These are phyloP conservation scores for Ophioninae sp. DNA, from an alignment of 2,888 invertebrate species.

Conservation along the genomic window DNA sequence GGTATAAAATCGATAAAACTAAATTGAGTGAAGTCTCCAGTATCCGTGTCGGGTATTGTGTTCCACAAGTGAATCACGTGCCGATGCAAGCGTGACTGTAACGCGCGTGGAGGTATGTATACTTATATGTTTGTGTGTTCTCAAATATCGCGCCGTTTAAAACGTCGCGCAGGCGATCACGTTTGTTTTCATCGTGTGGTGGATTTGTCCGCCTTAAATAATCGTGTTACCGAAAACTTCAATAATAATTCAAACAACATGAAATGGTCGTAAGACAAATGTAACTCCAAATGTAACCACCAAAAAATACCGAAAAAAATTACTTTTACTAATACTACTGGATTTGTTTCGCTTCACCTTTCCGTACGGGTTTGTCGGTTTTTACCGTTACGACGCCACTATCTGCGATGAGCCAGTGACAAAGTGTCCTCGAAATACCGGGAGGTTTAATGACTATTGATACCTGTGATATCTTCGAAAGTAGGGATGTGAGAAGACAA, in stretches of 20 bases:
- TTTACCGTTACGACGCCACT: not conserved
- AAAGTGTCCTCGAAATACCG: not conserved
- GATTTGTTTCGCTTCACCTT: not conserved
- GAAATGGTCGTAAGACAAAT: no score
- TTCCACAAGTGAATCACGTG: conserved; percentile 50
- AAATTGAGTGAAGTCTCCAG: conserved; percentile 53
- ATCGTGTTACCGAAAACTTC: no score
- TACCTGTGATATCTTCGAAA: no score
- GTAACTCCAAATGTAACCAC: no score
- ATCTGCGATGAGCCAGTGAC: not conserved
- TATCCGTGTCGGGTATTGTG: conserved; percentile 37
- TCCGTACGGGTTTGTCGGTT: not conserved
- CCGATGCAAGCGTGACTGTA: conserved; percentile 37
- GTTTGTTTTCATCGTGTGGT: conserved; percentile 3
- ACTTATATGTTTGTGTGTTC: conserved; percentile 9
- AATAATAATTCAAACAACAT: no score
- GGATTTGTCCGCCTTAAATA: not conserved
- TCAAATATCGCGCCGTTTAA: conserved; percentile 4
- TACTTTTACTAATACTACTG: not conserved
- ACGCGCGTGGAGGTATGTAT: conserved; percentile 12
- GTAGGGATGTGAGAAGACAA: no score
- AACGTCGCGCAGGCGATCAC: not conserved
- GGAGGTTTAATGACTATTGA: no score
- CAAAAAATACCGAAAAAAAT: no score
- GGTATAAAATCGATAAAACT: not conserved